A percentile compares a stretch with the other conserved stretches of the same genome.
These are phyloP conservation scores for Pelecanoides urinatrix DNA, from an alignment of 2,113 vertebrate species.

Conservation along the genomic window DNA sequence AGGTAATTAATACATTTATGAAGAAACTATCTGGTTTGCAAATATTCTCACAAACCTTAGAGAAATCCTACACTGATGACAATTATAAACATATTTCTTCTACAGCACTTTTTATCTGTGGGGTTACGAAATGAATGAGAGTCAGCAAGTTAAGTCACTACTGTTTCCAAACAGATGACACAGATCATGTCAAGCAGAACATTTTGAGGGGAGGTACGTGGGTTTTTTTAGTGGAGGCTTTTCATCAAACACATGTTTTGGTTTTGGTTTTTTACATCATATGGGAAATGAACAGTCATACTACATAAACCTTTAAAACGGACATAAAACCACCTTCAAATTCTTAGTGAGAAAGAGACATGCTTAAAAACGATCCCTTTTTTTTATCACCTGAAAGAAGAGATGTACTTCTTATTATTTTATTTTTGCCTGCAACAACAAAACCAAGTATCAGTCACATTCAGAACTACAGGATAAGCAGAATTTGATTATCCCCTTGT, in stretches of 20 bases:
- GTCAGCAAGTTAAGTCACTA: not conserved
- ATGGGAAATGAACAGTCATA: not conserved
- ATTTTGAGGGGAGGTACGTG: rapidly evolving
- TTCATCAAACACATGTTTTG: not conserved
- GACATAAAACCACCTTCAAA: not conserved
- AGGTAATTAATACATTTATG: not conserved
- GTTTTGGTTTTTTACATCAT: not conserved
- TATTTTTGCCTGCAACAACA: not conserved
- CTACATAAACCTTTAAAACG: not conserved
- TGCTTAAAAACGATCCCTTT: rapidly evolving
- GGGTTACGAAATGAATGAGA: not conserved
- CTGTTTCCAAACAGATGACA: not conserved
- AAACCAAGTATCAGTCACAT: not conserved
- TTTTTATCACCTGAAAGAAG: not conserved
- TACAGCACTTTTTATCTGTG: not conserved
- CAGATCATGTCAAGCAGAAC: rapidly evolving
- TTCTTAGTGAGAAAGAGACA: not conserved
- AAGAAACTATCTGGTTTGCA: not conserved
- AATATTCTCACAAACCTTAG: not conserved
- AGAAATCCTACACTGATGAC: not conserved
- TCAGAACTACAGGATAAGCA: not conserved
- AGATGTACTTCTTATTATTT: not conserved
- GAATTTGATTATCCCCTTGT: not conserved
- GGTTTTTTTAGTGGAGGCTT: not conserved
- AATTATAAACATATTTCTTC: not conserved